phyloP scores from a whole-genome alignment of 2,797 vertebrate species.

The Semotilus atromaculatus region DNA sequence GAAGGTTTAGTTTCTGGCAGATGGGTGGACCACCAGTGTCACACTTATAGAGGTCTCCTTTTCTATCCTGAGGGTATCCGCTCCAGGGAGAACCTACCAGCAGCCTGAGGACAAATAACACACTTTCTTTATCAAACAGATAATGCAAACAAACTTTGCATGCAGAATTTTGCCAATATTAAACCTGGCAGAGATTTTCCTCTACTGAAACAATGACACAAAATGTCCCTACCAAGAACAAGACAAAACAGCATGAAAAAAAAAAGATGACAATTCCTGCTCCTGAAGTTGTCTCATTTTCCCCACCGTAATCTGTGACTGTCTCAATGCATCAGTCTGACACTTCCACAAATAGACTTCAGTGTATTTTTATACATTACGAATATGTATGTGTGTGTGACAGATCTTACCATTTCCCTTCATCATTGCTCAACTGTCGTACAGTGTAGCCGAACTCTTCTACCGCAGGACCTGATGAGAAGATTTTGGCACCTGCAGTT shows the following conservation, averaged over 20 bases:
- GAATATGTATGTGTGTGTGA: not conserved
- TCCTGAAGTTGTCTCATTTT: not conserved
- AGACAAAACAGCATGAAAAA: not conserved
- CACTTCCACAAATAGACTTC: not conserved
- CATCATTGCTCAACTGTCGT: constrained; percentile 6
- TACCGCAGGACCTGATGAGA: constrained; percentile 14
- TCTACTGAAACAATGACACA: not conserved
- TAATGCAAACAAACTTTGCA: not conserved
- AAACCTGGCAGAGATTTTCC: not conserved
- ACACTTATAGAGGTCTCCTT: constrained; percentile 86
- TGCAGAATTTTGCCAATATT: not conserved
- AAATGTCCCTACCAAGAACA: not conserved
- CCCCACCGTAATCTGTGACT: not conserved
- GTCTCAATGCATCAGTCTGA: not conserved
- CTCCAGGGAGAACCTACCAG: constrained; percentile 87
- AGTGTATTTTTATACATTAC: not conserved
- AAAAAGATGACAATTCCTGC: not conserved
- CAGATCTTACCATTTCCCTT: constrained; percentile 32
- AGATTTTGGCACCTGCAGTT: constrained; percentile 48
- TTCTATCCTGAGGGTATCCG: constrained; percentile 79
- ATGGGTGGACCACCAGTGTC: constrained; percentile 59
- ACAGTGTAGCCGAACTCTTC: constrained; percentile 35
- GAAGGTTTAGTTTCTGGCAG: constrained; percentile 81
- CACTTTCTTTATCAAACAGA: not conserved
- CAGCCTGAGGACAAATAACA: constrained; percentile 71